Evolutionary conservation across 2,113 vertebrate genomes (phyloP).

Genomic region (Prunella himalayana): DNA sequence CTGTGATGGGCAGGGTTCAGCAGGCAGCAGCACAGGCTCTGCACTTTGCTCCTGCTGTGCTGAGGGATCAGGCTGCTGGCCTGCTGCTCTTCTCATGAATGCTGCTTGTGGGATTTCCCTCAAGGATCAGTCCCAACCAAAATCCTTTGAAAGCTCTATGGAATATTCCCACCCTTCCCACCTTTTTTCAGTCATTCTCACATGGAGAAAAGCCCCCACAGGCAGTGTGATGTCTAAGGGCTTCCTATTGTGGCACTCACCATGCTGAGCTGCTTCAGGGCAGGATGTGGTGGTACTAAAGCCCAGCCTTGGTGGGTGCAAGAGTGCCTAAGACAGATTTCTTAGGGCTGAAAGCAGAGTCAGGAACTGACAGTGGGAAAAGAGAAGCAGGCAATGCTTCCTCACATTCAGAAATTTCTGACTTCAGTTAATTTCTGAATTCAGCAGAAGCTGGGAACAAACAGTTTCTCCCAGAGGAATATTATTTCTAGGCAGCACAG

Average conservation of each 20-base stretch:
- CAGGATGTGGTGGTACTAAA: background rate
- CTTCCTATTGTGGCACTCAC: background rate
- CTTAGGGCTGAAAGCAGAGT: background rate
- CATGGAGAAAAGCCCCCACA: background rate
- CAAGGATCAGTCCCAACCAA: background rate
- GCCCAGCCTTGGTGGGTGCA: background rate
- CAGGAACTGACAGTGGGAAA: background rate
- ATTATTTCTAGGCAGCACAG: background rate
- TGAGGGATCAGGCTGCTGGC: background rate
- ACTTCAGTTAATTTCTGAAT: background rate
- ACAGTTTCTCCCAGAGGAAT: background rate
- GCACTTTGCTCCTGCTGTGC: background rate
- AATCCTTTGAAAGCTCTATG: background rate
- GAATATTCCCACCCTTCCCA: background rate
- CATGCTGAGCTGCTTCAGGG: background rate
- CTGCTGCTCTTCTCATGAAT: background rate
- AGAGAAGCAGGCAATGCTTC: background rate
- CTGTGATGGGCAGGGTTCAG: background rate
- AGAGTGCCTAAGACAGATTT: background rate
- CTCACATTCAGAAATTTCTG: background rate
- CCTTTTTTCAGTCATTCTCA: background rate
- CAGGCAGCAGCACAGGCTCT: background rate
- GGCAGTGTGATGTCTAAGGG: background rate
- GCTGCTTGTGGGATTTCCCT: background rate
- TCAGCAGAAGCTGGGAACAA: background rate